Base-by-base conservation (phyloP, 53 echinoderm and acorn worm genomes). In the Hippasteria phrygiana region DNA sequence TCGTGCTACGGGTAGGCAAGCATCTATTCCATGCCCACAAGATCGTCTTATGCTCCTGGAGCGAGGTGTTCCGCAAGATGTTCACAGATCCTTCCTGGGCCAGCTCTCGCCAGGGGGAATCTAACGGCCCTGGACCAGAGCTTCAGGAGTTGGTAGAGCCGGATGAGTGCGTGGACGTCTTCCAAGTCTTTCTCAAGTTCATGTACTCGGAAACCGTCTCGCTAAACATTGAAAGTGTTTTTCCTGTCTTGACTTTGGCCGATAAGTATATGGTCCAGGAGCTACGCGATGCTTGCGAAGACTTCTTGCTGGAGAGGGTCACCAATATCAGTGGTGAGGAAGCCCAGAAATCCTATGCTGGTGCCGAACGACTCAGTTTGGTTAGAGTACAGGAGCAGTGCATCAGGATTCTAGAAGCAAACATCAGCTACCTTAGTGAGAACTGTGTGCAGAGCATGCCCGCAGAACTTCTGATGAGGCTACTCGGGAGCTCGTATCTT, bases 51-150 rank as follows among this genome's bases (percentile, higher is more conserved):
- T 87, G 94, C 74, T 88, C 90, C 27, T 92, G 96, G 94, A 94
- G 94, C 47, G 96, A 96, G 62, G 94, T 96, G 32, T 96, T 96
- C 85, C 92, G 74, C 42, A 96, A 92, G 65, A 96, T 96, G 96
- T 85, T 85, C 71, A 71, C 64, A 0, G 85, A 85, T 38, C 85
- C 85, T 5, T 50, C 70, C 4, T 85, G 85, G 85, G 22, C 54
- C 5, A 69, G 50, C 50, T 18, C 24, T 35, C 51, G 34, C 34
- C 29, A 37, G 43, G 62, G 33, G 3, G 66, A 64, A 66, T 29
- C 70, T 28, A 70, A 47, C 37, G 36, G 54, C 7, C 33, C 45
- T 4, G 71, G 54, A 12, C 51, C 85, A 11, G 3, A 85, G 37
- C n/a, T 51, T 20, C 85, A 85, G 85, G 70, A 40, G 69, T 73